These are phyloP conservation scores for Petrocephalus zakoni DNA, from an alignment of 2,113 vertebrate species.

Conservation along the genomic window DNA sequence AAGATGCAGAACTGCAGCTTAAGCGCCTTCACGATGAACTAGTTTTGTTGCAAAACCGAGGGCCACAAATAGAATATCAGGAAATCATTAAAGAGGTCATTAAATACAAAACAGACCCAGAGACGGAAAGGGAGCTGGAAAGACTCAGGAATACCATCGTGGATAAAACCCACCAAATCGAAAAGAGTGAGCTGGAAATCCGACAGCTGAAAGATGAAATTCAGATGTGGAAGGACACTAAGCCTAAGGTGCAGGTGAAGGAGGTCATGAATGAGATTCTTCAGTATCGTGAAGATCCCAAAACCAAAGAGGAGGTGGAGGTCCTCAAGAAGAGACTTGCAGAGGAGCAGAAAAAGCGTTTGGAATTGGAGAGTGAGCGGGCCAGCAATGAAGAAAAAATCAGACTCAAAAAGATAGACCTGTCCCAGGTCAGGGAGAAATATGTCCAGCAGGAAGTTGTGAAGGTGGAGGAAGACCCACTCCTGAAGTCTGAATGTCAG, in stretches of 20 bases:
- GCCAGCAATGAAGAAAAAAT: constrained; percentile 76
- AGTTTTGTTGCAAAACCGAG: constrained; percentile 68
- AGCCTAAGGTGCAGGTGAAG: constrained; percentile 84
- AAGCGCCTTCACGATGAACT: constrained; percentile 73
- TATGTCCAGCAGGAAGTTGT: constrained; percentile 87
- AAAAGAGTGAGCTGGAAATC: constrained; percentile 84
- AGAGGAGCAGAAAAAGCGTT: constrained; percentile 82
- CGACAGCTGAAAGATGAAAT: constrained; percentile 87
- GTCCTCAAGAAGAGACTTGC: constrained; percentile 70
- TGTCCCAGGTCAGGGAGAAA: constrained; percentile 81
- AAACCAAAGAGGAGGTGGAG: constrained; percentile 85
- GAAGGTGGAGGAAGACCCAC: constrained; percentile 77
- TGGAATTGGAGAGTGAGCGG: constrained; percentile 78
- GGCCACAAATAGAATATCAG: constrained; percentile 82
- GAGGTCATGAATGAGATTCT: constrained; percentile 89
- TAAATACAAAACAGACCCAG: constrained; percentile 88
- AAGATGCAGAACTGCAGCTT: constrained; percentile 73
- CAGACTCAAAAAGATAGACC: constrained; percentile 74
- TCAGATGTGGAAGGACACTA: constrained; percentile 79
- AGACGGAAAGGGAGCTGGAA: constrained; percentile 81
- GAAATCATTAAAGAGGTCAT: constrained; percentile 94
- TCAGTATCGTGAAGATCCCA: constrained; percentile 87
- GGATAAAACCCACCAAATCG: constrained; percentile 78
- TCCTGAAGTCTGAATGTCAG: constrained; percentile 74
- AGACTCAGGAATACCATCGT: constrained; percentile 87